Evolutionary conservation across 2,888 invertebrate species (phyloP), one percentile per base, ranked within the genome.

Genomic region (Oconnorella tubifera): DNA sequence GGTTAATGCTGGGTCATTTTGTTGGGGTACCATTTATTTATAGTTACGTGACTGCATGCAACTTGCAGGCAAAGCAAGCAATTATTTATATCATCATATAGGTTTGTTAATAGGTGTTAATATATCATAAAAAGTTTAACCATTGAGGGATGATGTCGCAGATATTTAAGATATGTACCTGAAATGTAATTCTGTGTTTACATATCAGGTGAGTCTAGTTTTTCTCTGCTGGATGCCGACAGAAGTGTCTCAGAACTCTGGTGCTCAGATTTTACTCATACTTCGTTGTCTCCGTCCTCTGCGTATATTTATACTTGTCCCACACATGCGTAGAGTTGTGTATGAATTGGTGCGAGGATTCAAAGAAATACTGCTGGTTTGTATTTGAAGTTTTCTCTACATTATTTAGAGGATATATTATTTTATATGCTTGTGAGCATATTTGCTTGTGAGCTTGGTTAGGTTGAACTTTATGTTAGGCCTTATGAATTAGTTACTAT

Each of bases 331-430:
- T 71, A 84, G 97, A 2, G 73, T 99, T 27, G 99, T 99, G 62
- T 97, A 95, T 82, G 99, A 99, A 80, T 86, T 99, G 63, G 97
- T 96, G 78, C 87, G 96, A 72, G 99, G 99, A 32, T 99, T 99
- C 84, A 98, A 98, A 83, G 99, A 99, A 85, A 99, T 99, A 74
- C 83, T 98, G 59, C 85, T 99, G 83, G 98, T 95, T 83, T 77
- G 82, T 75, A 56, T 40, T 14, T 40, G 19, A 14, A 40, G 10
- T 19, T 6, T 40, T 40, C 40, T 14, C 6, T 40, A 40, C 19
- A n/a, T n/a, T 19, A 48, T 19, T 19, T 14, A 10, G 19, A 10
- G 14, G 48, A 10, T 19, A 48, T 19, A 48, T 14, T 19, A 14
- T 19, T 48, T 19, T 14, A 48, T 19, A 14, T 19, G 19, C 19